phyloP scores from a whole-genome alignment of 1,140 invertebrate species.

The Fopius arisanus region DNA sequence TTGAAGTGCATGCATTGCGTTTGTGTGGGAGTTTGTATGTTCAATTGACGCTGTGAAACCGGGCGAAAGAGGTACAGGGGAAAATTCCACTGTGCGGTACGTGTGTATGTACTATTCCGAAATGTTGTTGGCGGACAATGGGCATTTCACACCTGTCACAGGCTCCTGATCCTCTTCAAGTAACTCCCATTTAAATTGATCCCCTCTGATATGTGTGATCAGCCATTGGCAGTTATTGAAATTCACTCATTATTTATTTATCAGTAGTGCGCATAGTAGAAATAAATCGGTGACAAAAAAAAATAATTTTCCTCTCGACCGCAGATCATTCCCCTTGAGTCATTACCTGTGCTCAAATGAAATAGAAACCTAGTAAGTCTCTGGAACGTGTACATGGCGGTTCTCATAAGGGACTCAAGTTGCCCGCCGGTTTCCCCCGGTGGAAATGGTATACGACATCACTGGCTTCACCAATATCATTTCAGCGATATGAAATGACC shows the following conservation, averaged over 20 bases:
- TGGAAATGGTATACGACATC: neutral
- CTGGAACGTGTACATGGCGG: neutral
- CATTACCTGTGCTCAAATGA: neutral
- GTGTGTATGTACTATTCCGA: constrained; percentile 26
- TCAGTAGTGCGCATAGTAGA: no score
- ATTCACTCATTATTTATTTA: neutral
- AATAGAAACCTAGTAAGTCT: neutral
- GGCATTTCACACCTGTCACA: constrained; percentile 21
- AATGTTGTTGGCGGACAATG: constrained; percentile 33
- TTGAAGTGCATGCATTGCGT: constrained; percentile 1
- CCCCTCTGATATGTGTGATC: neutral
- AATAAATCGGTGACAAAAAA: no score
- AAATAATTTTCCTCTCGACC: no score
- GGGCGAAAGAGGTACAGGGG: neutral
- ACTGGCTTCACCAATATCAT: neutral
- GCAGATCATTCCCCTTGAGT: no score
- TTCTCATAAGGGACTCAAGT: neutral
- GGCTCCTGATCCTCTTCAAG: constrained; percentile 19
- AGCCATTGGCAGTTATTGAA: neutral
- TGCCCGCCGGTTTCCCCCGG: neutral
- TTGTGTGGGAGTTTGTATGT: neutral
- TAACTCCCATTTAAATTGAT: constrained; percentile 27
- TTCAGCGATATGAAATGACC: neutral
- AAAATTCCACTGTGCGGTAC: neutral
- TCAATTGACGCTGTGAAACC: neutral